phyloP scores from a whole-genome alignment of 2,797 vertebrate genomes.

The Salarias fasciatus region DNA sequence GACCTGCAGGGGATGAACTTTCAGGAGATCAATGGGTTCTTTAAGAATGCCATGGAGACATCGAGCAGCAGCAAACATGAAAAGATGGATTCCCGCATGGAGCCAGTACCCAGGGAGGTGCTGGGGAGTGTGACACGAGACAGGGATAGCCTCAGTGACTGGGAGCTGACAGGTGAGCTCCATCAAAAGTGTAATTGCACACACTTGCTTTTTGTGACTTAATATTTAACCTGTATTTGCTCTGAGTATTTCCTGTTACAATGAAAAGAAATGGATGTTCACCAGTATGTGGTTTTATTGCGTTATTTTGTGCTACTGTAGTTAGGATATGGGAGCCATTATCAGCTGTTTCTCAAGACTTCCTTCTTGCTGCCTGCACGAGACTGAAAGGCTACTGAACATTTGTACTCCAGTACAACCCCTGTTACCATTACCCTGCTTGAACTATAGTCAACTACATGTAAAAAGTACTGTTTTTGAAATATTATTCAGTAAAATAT shows the following conservation, averaged over 20 bases:
- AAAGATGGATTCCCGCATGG: conserved; percentile 89
- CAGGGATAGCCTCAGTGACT: conserved; percentile 81
- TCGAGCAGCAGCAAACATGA: conserved; percentile 77
- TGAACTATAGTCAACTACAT: too few relatives aligned
- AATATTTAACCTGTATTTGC: conserved; percentile 12
- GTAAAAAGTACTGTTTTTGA: too few relatives aligned
- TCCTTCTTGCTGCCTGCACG: not conserved
- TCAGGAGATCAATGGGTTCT: conserved; percentile 87
- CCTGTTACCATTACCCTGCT: too few relatives aligned
- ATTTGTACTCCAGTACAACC: too few relatives aligned
- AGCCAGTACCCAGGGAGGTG: conserved; percentile 90
- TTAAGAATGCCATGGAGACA: conserved; percentile 83
- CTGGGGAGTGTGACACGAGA: conserved; percentile 92
- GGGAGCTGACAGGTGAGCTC: conserved; percentile 88
- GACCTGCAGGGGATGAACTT: conserved; percentile 88
- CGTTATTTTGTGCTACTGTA: not conserved
- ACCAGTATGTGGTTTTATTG: conserved; percentile 9
- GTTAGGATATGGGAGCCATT: not conserved
- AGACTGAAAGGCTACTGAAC: too few relatives aligned
- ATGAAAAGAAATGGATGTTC: conserved; percentile 1
- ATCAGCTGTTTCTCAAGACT: not conserved
- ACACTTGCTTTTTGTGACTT: not conserved
- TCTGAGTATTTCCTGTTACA: not conserved
- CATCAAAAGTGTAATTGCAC: not conserved
- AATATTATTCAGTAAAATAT: too few relatives aligned